Base-by-base conservation (phyloP, 2,797 vertebrate species). In the Pipistrellus pipistrellus region DNA sequence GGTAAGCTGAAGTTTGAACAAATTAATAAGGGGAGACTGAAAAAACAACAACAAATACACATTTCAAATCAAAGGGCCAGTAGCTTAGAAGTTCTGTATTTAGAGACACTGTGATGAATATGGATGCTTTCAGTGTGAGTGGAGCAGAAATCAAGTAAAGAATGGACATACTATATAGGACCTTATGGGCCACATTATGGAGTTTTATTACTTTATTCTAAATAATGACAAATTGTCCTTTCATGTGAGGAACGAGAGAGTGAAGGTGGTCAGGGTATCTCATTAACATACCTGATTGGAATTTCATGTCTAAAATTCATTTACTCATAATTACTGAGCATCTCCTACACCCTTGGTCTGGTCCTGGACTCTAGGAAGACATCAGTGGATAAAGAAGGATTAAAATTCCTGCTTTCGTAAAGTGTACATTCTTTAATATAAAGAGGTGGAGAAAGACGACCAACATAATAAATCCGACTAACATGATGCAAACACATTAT, bases 401-500 rank as follows among this genome's bases (percentile, higher is more conserved):
- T 38, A 48, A 32, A 55, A 32, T 32, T 48, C 38, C 68, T 44
- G 10, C 38, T 20, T 84, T 8, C 9, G 9, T n/a, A 12, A 53
- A 51, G 55, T 25, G 38, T 25, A 41, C 4, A 0, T 72, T 35
- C 83, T 62, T 81, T 32, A 62, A 57, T 4, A n/a, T 20, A 48
- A 53, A 4, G 73, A 38, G 35, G 10, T 15, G 6, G 25, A 23
- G 46, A 14, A 32, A 35, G 21, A 53, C 44, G 4, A 41, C 66
- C 25, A 15, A 17, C 35, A 10, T 14, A 21, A 8, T 8, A 80
- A 35, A 21, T n/a, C 27, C 0, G 48, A 38, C 75, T 69, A 14
- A 5, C 3, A 0, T 18, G 13, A 15, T 48, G 9, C 35, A 44
- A n/a, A 55, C 14, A 11, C 3, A 0, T 30, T 15, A 20, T 11